These are phyloP conservation scores for Melopsittacus undulatus DNA, from an alignment of 2,797 vertebrate genomes.

Conservation along the genomic window DNA sequence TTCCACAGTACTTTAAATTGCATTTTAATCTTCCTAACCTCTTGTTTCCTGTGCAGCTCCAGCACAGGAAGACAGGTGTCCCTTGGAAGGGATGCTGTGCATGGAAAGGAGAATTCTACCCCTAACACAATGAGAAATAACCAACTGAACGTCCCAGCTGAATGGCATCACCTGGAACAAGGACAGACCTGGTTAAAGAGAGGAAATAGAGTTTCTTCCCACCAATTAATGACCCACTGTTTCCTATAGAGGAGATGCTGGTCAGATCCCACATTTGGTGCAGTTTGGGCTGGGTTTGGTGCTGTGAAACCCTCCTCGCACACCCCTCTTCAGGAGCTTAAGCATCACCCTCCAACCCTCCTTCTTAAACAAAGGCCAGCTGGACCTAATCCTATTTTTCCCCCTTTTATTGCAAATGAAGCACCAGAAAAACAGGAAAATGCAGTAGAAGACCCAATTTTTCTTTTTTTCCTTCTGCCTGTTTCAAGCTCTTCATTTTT, in stretches of 20 bases:
- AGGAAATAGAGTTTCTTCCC: not conserved
- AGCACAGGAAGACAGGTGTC: not conserved
- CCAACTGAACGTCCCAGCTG: not conserved
- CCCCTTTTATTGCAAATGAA: not conserved
- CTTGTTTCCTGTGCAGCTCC: not conserved
- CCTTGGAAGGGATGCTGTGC: not conserved
- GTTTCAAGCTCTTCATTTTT: not conserved
- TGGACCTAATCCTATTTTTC: not conserved
- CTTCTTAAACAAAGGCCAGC: not conserved
- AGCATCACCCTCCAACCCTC: not conserved
- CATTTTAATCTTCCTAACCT: not conserved
- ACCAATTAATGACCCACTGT: not conserved
- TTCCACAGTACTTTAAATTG: not conserved
- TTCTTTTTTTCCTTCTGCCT: not conserved
- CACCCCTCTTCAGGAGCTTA: fast-evolving
- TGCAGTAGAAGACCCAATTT: not conserved
- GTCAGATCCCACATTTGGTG: not conserved
- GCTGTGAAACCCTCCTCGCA: not conserved
- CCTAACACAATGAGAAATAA: not conserved
- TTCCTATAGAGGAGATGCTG: not conserved
- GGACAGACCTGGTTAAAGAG: not conserved
- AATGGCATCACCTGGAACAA: not conserved
- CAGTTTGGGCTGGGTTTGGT: not conserved
- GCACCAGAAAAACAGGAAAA: not conserved
- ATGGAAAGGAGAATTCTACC: not conserved